A percentile compares a stretch with the other conserved stretches of the same genome.
phyloP scores from a whole-genome alignment of 2,888 invertebrate genomes.

The Andrena marginata region DNA sequence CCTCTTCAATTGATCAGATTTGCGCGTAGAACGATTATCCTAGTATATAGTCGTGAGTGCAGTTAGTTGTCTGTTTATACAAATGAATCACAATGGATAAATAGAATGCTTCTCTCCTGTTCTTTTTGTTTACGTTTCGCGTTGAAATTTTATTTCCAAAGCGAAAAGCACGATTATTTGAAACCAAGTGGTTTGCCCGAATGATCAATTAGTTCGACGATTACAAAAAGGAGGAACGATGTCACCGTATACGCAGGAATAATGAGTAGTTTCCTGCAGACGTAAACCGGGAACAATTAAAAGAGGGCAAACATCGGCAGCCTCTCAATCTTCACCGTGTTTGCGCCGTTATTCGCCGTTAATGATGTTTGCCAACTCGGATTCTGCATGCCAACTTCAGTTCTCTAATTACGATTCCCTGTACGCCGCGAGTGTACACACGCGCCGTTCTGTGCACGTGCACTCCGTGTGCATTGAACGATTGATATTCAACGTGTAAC shows the following conservation, averaged over 20 bases:
- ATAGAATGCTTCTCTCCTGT: too few species aligned
- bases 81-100: too few species aligned
- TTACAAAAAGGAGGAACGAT: background rate
- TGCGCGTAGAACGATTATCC: background rate
- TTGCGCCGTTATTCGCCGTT: background rate
- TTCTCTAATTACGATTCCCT: conserved; percentile 15
- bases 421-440: background rate
- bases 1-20: background rate
- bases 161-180: background rate
- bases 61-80: too few species aligned
- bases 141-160: background rate
- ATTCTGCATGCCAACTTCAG: background rate
- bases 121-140: background rate
- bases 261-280: background rate
- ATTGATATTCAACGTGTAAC: background rate
- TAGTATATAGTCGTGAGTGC: background rate
- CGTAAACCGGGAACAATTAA: background rate
- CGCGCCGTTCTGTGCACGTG: background rate
- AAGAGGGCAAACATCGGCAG: background rate
- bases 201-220: background rate
- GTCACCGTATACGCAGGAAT: too few species aligned
- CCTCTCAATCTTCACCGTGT: background rate
- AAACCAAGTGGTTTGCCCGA: background rate
- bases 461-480: background rate
- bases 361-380: conserved; percentile 23